Conservation (phyloP, 2,113 vertebrate species). For the Zosterops pallidus region DNA sequence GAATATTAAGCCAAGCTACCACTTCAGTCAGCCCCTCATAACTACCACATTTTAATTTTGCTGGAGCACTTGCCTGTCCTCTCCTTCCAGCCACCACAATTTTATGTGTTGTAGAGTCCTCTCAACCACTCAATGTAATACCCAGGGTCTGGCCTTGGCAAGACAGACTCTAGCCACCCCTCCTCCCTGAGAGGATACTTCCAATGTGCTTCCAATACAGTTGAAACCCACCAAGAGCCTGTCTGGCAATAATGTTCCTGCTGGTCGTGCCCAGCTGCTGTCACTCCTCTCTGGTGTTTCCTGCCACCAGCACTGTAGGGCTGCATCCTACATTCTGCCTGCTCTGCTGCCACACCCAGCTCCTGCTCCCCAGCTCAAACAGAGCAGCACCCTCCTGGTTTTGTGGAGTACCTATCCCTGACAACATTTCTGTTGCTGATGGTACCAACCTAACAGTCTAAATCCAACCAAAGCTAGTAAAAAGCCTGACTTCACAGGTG, state of each 20-base stretch:
- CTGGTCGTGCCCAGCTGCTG: neutral
- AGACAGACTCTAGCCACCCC: no score
- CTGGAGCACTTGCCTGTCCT: neutral
- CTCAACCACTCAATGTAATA: no score
- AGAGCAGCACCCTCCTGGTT: neutral
- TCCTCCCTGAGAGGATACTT: no score
- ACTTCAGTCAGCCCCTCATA: neutral
- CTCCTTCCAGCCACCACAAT: neutral
- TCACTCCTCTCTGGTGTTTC: neutral
- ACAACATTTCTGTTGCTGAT: neutral
- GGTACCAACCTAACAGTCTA: neutral
- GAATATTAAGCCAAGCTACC: neutral
- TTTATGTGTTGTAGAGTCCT: neutral
- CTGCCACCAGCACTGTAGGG: no score
- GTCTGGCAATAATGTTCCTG: accelerated
- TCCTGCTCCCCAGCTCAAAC: accelerated
- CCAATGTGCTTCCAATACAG: neutral
- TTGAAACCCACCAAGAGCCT: neutral
- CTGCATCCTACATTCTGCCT: neutral
- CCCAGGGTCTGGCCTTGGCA: no score
- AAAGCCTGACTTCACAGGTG: neutral
- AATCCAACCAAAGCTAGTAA: neutral
- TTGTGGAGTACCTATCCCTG: neutral
- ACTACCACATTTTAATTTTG: neutral
- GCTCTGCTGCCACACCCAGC: neutral